Conservation (phyloP, 1,140 invertebrate species). For the Ostrea denselamellosa region DNA sequence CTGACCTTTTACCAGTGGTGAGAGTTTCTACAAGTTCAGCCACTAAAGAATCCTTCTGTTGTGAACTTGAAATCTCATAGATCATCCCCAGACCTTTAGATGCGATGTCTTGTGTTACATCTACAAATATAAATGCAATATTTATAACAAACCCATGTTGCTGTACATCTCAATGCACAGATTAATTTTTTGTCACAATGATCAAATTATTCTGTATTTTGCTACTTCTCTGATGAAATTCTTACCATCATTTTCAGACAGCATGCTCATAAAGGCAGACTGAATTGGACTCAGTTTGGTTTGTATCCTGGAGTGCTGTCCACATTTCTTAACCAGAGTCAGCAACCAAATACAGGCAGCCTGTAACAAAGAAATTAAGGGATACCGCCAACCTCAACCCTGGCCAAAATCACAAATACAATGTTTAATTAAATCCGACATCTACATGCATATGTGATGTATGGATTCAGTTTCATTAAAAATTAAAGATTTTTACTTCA, state of each 20-base stretch:
- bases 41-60: constrained; percentile 86
- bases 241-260: constrained; percentile 93
- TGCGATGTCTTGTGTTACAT: constrained; percentile 92
- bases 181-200: background rate
- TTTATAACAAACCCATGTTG: background rate
- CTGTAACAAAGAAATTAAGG: constrained; percentile 75
- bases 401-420: too few relatives aligned
- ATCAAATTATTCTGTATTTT: background rate
- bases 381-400: too few relatives aligned
- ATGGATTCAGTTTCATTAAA: too few relatives aligned
- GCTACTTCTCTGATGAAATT: constrained; percentile 31
- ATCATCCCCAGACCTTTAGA: constrained; percentile 93
- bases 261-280: constrained; percentile 90
- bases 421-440: too few relatives aligned
- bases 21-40: constrained; percentile 89
- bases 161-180: background rate
- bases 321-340: constrained; percentile 89
- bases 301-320: constrained; percentile 84
- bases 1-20: constrained; percentile 84
- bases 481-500: too few relatives aligned
- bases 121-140: constrained; percentile 63
- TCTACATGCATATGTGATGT: too few relatives aligned
- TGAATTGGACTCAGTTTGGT: constrained; percentile 86
- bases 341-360: constrained; percentile 92
- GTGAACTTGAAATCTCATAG: constrained; percentile 87